Conservation (phyloP, 64 coral and sea anemone species). For the Cladopsammia gracilis region DNA sequence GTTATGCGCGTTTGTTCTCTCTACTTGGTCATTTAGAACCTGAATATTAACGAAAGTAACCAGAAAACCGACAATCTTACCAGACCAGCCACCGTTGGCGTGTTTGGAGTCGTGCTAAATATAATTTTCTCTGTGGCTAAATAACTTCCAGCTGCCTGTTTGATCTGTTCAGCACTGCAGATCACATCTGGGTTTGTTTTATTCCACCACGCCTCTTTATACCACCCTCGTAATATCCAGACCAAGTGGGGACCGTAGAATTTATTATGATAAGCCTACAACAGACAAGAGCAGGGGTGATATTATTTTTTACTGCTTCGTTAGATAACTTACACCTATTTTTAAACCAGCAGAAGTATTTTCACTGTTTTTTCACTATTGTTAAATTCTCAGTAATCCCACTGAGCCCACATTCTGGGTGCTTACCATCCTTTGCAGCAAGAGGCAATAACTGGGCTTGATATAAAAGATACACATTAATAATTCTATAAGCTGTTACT, state of each 20-base stretch:
- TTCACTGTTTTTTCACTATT: too few relatives aligned
- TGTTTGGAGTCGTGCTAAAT: background rate
- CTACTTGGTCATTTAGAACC: too few relatives aligned
- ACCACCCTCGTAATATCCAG: conserved; percentile 78
- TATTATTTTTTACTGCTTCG: background rate
- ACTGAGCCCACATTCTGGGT: too few relatives aligned
- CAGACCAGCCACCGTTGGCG: conserved; percentile 57
- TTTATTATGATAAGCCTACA: conserved; percentile 42
- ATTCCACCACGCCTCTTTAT: conserved; percentile 26
- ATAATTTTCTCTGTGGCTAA: conserved; percentile 28
- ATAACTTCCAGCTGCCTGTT: conserved; percentile 42
- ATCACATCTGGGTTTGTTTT: background rate
- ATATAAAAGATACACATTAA: too few relatives aligned
- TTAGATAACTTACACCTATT: too few relatives aligned
- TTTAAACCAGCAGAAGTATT: too few relatives aligned
- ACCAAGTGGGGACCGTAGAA: conserved; percentile 51
- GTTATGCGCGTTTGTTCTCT: too few relatives aligned
- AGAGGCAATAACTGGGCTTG: too few relatives aligned
- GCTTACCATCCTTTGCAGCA: too few relatives aligned
- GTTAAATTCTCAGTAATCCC: too few relatives aligned
- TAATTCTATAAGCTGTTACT: too few relatives aligned
- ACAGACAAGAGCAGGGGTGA: background rate
- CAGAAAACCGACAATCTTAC: conserved; percentile 29
- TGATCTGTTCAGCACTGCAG: conserved; percentile 48
- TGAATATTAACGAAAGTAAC: too few relatives aligned